Base-by-base conservation (phyloP, 2,888 invertebrate species). In the Andrena marginata region DNA sequence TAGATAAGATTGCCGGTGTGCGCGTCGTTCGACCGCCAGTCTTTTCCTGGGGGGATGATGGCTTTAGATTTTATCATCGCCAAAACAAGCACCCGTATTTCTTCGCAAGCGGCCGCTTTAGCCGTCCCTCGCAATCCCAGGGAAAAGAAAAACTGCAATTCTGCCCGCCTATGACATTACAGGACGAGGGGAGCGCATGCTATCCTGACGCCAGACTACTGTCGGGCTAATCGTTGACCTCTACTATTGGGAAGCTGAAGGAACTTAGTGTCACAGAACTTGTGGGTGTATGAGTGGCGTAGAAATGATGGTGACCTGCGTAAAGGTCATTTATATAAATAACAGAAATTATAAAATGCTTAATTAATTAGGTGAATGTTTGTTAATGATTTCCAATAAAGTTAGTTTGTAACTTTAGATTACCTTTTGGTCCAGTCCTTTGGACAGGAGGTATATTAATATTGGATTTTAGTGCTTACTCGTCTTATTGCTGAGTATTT, bases 1-100 rank as follows among this genome's bases (percentile, higher is more conserved):
- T 91, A 91, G 91, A 91, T 91, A 91, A 91, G 88, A 89, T 90
- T 84, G 72, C 51, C 71, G 75, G 80, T 72, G 77, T 77, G 77
- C 74, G 60, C 70, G 31, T 71, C 68, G 80, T 86, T 87, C 84
- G 82, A 77, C 77, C 80, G 84, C 70, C 80, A 73, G 82, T 77
- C 20, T 23, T 56, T 79, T 64, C 76, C 76, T 68, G 62, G 59
- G 56, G 60, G 59, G 79, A 54, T 31, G 77, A 67, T 72, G 87
- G 78, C 84, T 85, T 70, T 64, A 80, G 90, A 91, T 90, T 87
- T 86, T 90, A 89, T 89, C 90, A 67, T 60, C 59, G 69, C 23
- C 87, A 81, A 91, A 89, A 88, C 90, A 90, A 90, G 87, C 88
- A 74, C 84, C 71, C 74, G 80, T 88, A 87, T 83, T 87, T 89